Evolutionary conservation across 2,113 vertebrate species (phyloP).

Genomic region (Rhabdornis inornatus): DNA sequence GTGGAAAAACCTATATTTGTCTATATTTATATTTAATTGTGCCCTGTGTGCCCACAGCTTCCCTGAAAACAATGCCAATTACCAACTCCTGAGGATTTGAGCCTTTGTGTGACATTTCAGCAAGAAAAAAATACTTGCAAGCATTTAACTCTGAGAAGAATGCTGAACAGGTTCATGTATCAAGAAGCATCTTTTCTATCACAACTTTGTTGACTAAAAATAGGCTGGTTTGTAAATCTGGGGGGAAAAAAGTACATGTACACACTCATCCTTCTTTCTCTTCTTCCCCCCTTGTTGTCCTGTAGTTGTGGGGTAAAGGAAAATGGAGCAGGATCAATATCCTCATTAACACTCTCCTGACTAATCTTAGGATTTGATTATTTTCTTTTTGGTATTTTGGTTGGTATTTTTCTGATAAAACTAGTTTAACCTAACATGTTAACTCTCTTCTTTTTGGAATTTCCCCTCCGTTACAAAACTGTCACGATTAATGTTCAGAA

Average conservation of each 20-base stretch:
- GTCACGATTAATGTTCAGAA: background rate
- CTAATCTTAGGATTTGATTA: background rate
- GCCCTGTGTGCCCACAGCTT: background rate
- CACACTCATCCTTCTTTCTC: background rate
- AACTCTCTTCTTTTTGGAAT: background rate
- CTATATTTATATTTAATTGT: background rate
- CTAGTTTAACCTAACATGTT: background rate
- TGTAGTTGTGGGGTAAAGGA: background rate
- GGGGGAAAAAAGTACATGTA: fast-evolving
- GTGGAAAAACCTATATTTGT: background rate
- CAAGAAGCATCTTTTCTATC: background rate
- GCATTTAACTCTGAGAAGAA: background rate
- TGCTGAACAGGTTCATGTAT: background rate
- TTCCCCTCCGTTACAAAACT: background rate
- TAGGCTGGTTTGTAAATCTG: background rate
- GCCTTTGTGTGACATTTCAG: background rate
- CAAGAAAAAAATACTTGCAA: background rate
- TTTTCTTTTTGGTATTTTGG: background rate
- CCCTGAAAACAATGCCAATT: background rate
- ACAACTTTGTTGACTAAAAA: background rate
- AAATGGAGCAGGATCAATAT: background rate
- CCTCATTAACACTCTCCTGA: background rate
- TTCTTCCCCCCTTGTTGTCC: background rate
- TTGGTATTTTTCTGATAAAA: background rate
- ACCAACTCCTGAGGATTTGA: background rate